Percentiles rank a stretch among this genome's conserved stretches.
These are phyloP conservation scores for Heterohyrax brucei DNA, from an alignment of 2,797 vertebrate genomes.

Conservation along the genomic window DNA sequence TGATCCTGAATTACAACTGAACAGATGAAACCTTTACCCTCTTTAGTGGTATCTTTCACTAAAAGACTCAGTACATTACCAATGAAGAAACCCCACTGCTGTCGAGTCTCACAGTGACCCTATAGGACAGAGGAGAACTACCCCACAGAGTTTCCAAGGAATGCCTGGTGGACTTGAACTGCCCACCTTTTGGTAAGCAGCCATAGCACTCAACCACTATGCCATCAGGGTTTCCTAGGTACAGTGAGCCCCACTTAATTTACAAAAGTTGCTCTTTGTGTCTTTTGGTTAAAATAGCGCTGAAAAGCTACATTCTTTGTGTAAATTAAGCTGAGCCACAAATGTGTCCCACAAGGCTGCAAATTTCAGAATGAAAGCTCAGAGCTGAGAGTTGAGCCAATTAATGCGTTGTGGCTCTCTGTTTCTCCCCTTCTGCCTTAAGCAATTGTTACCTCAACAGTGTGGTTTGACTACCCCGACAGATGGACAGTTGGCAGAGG, in stretches of 20 bases:
- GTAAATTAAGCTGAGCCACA: constrained; percentile 26
- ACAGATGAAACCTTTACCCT: background rate
- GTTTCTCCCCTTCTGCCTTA: background rate
- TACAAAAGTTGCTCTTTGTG: background rate
- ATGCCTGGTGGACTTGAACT: too few relatives aligned
- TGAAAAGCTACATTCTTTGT: background rate
- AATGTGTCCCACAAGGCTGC: background rate
- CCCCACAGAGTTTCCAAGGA: too few relatives aligned
- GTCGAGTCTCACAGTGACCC: too few relatives aligned
- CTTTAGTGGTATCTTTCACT: background rate
- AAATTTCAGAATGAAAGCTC: constrained; percentile 63
- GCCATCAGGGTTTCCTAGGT: too few relatives aligned
- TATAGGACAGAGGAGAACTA: too few relatives aligned
- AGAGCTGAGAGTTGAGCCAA: background rate
- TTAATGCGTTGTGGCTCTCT: background rate
- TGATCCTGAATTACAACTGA: background rate
- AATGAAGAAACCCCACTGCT: too few relatives aligned
- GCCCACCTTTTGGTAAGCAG: too few relatives aligned
- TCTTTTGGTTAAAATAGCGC: constrained; percentile 21
- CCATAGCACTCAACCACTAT: too few relatives aligned
- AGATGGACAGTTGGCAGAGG: constrained; percentile 69
- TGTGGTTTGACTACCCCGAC: constrained; percentile 30
- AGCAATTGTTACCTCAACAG: background rate
- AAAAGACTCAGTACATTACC: background rate
- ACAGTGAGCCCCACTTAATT: background rate